Evolutionary conservation across 2,797 vertebrate species (phyloP), one percentile per base, ranked within the genome.

Genomic region (Bovichtus diacanthus): DNA sequence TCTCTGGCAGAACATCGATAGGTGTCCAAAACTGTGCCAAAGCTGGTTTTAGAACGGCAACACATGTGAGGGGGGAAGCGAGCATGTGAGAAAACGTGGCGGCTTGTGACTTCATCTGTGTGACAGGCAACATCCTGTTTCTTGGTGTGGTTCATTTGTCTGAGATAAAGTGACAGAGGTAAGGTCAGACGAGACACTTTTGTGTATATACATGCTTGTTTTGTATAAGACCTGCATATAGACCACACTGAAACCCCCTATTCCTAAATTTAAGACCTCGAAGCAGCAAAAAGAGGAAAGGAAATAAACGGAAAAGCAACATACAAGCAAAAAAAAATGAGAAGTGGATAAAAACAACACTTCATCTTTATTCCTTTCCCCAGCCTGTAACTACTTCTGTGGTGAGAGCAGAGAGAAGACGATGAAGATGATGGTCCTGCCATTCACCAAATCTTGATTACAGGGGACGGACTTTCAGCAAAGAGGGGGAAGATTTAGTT

Each of bases 381-480:
- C n/a, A 16, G 73, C 41, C 79, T 80, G 58, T 80, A 82, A 89
- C 83, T 82, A 72, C 39, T 56, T 53, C 70, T 78, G 85, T 46
- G 80, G 78, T 64, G 76, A 78, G 59, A 77, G 78, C 58, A 55
- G 55, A 62, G 49, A 68, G 82, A 58, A 41, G 46, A 81, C 67
- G 62, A 83, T 66, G 70, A 79, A 82, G 70, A 88, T 70, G 81
- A 78, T 21, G 71, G 78, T 73, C 77, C 27, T 71, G 62, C 56
- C 54, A 51, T 71, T 86, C 72, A 78, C 71, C 74, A 82, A 81
- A 44, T 60, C 70, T 10, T 85, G 80, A 92, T 91, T 88, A 92
- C 61, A 90, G 89, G 60, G 82, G 74, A 61, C 5, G 2, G 41
- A 51, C 74, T 90, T 76, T 73, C 54, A 77, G 73, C 68, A 62